phyloP scores from a whole-genome alignment of 2,797 vertebrate genomes.

The Yasuhikotakia modesta region DNA sequence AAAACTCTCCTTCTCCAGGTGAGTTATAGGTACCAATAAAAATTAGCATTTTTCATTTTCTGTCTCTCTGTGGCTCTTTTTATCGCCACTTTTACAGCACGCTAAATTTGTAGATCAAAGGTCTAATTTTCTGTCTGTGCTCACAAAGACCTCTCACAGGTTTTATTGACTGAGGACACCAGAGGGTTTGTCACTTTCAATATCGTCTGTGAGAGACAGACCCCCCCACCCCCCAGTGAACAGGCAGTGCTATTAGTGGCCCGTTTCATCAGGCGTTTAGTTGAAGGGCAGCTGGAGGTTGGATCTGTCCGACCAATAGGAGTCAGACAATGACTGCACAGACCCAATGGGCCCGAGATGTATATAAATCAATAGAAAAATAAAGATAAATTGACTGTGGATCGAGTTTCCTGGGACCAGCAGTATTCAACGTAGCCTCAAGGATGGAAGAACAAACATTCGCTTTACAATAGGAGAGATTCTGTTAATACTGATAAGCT shows the following conservation, averaged over 20 bases:
- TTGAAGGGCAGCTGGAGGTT: constrained; percentile 3
- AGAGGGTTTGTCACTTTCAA: constrained; percentile 70
- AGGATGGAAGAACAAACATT: background rate
- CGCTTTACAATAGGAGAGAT: constrained; percentile 7
- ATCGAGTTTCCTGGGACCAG: constrained; percentile 1
- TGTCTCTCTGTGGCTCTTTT: constrained; percentile 21
- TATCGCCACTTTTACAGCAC: constrained; percentile 14
- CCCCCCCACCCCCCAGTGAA: constrained; percentile 66
- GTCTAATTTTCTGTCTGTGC: constrained; percentile 73
- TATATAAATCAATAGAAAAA: constrained; percentile 68
- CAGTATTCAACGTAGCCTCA: constrained; percentile 6
- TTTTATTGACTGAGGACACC: constrained; percentile 72
- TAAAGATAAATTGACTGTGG: constrained; percentile 62
- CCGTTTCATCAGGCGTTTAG: constrained; percentile 60
- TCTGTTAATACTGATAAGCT: constrained; percentile 13
- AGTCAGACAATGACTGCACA: constrained; percentile 30
- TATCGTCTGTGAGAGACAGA: constrained; percentile 71
- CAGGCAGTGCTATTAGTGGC: constrained; percentile 74
- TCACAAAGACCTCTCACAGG: constrained; percentile 71
- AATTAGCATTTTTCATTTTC: constrained; percentile 38
- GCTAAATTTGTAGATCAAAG: constrained; percentile 71
- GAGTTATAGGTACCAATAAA: constrained; percentile 22
- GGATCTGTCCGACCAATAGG: constrained; percentile 41
- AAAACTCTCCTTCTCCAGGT: constrained; percentile 17
- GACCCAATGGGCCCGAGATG: constrained; percentile 31